These are phyloP conservation scores for Allobates femoralis DNA, from an alignment of 2,797 vertebrate species.

Conservation along the genomic window DNA sequence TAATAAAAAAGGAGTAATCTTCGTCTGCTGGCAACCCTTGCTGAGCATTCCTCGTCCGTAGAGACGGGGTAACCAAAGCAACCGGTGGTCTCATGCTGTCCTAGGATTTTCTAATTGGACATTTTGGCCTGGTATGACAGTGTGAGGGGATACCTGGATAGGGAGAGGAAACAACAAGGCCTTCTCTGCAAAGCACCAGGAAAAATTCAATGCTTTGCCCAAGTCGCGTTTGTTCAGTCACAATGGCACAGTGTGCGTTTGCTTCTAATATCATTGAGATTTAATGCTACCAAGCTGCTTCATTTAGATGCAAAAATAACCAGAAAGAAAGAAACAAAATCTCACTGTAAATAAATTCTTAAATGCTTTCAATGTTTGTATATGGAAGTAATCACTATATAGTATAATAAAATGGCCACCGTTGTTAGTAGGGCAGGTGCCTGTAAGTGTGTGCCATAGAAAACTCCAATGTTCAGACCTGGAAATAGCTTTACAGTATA, in stretches of 20 bases:
- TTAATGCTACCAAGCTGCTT: not conserved
- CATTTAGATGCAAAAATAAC: not conserved
- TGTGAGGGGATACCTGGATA: constrained; percentile 50
- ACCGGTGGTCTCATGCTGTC: constrained; percentile 55
- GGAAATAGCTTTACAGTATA: too few species aligned
- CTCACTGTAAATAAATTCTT: too few species aligned
- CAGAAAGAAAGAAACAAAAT: too few species aligned
- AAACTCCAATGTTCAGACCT: too few species aligned
- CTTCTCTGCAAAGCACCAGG: not conserved
- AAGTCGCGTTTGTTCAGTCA: constrained; percentile 4
- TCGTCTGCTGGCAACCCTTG: constrained; percentile 29
- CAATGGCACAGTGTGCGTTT: constrained; percentile 29
- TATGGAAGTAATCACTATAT: too few species aligned
- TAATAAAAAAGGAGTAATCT: constrained; percentile 55
- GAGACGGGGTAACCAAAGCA: constrained; percentile 53
- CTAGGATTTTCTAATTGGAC: constrained; percentile 55
- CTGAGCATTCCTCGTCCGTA: constrained; percentile 52
- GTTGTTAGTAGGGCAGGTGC: too few species aligned
- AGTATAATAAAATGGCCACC: too few species aligned
- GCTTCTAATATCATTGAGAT: constrained; percentile 18
- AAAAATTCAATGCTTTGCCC: not conserved
- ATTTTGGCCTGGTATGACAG: constrained; percentile 57
- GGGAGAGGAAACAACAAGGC: constrained; percentile 31
- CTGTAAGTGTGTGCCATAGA: too few species aligned
- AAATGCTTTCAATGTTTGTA: too few species aligned